Conservation (phyloP, 1,140 invertebrate species). For the Steinernema feltiae region DNA sequence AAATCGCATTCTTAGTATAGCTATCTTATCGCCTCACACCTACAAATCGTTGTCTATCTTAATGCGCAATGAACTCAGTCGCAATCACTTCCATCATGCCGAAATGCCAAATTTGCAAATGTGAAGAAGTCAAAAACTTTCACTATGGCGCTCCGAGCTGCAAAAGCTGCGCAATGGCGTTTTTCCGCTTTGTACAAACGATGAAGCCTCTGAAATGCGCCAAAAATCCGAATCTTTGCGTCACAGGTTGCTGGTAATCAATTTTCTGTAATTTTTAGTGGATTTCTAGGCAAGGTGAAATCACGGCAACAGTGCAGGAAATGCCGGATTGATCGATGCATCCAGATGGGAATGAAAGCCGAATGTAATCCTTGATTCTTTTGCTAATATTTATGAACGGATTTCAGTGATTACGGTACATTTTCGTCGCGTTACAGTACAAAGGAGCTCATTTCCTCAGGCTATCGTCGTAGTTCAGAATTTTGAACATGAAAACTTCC, state of each 20-base stretch:
- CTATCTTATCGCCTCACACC: too few relatives aligned
- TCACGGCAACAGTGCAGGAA: neutral
- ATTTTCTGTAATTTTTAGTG: neutral
- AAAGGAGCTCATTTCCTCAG: too few relatives aligned
- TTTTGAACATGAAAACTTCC: too few relatives aligned
- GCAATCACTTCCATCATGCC: too few relatives aligned
- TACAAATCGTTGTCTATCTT: too few relatives aligned
- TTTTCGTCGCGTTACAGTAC: too few relatives aligned
- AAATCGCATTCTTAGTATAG: too few relatives aligned
- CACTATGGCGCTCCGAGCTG: neutral
- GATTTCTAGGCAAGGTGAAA: neutral
- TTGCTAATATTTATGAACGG: too few relatives aligned
- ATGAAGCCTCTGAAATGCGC: neutral
- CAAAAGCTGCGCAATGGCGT: neutral
- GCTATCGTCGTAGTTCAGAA: too few relatives aligned
- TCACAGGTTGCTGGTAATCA: neutral
- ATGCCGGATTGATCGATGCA: neutral
- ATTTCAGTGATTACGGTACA: too few relatives aligned
- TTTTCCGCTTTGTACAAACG: neutral
- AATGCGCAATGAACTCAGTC: too few relatives aligned
- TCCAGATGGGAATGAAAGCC: neutral
- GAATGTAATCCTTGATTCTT: too few relatives aligned
- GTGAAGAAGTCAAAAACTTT: neutral
- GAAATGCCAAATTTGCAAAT: neutral
- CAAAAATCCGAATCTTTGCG: neutral